Evolutionary conservation across 2,113 vertebrate species (phyloP).

Genomic region (Myiozetetes cayanensis): DNA sequence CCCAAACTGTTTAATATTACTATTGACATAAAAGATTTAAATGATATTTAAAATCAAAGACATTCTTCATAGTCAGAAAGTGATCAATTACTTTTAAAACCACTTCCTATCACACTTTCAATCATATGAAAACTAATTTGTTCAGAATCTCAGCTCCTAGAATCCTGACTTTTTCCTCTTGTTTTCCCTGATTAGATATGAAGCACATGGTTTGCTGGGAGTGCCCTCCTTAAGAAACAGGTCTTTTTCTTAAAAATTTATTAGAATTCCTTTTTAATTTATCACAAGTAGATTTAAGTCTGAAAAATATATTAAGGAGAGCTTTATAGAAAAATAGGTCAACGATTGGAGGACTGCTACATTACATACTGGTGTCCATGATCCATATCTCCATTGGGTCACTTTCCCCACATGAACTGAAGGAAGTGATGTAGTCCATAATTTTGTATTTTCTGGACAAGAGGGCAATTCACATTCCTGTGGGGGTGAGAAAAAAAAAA

Average conservation of each 20-base stretch:
- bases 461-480: constrained; percentile 85
- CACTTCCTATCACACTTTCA: background rate
- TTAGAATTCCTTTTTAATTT: background rate
- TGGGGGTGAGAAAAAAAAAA: background rate
- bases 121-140: background rate
- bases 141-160: background rate
- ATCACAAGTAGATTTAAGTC: background rate
- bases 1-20: background rate
- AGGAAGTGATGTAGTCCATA: constrained; percentile 78
- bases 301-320: background rate
- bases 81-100: background rate
- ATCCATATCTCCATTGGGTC: constrained; percentile 92
- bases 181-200: background rate
- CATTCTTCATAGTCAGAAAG: background rate
- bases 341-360: background rate
- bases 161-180: background rate
- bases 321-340: background rate
- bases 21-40: background rate
- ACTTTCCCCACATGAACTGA: constrained; percentile 66
- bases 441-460: constrained; percentile 75
- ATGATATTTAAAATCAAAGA: background rate
- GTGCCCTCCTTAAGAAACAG: background rate
- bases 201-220: background rate
- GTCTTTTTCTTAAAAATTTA: background rate
- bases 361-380: constrained; percentile 90